These are phyloP conservation scores for Petrocephalus zakoni DNA, from an alignment of 2,113 vertebrate species.

Conservation along the genomic window DNA sequence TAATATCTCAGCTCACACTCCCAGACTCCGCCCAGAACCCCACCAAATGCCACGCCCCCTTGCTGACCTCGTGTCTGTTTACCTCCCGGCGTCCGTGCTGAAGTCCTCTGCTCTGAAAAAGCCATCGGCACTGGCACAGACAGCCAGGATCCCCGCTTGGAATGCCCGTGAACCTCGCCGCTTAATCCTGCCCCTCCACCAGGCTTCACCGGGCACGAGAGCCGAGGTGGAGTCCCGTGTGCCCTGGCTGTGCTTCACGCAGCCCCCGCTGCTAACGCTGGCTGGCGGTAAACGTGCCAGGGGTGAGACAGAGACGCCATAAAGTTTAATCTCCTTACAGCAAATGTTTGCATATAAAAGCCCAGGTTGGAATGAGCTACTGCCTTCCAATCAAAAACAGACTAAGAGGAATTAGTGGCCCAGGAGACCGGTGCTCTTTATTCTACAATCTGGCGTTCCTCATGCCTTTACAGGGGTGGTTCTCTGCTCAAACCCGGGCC, in stretches of 20 bases:
- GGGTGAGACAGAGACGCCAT: neutral
- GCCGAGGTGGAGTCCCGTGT: neutral
- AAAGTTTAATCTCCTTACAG: neutral
- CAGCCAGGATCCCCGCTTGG: neutral
- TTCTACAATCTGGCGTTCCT: neutral
- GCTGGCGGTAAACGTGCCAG: neutral
- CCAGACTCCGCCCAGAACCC: neutral
- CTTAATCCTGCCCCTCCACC: neutral
- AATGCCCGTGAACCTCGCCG: neutral
- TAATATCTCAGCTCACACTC: neutral
- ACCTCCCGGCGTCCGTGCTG: neutral
- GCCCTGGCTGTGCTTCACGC: neutral
- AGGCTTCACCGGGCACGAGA: neutral
- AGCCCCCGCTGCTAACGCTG: neutral
- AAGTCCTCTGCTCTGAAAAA: neutral
- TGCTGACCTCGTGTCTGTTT: neutral
- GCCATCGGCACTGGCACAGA: neutral
- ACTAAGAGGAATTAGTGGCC: neutral
- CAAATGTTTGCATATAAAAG: slow-evolving; percentile 5
- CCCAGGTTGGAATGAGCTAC: neutral
- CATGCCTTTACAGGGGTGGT: neutral
- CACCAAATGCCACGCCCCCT: neutral
- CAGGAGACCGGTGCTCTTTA: neutral
- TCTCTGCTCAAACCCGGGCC: neutral
- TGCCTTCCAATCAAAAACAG: neutral